Conservation (phyloP, 2,113 vertebrate genomes). For the Pseudorasbora parva region DNA sequence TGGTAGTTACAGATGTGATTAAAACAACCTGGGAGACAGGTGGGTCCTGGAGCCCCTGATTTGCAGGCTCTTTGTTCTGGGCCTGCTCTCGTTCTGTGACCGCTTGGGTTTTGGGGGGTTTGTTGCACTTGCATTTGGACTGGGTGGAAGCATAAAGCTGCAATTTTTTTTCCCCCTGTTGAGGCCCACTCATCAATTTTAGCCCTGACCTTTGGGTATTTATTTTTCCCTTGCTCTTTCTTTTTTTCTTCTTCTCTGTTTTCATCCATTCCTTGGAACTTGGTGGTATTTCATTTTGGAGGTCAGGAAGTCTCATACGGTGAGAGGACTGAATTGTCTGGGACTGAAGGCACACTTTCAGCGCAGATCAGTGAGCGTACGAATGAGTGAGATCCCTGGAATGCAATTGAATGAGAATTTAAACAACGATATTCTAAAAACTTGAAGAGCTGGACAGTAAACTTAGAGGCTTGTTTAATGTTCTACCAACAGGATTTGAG, state of each 20-base stretch:
- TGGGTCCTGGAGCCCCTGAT: conserved; percentile 50
- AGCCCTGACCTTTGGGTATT: conserved; percentile 53
- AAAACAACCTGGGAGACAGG: conserved; percentile 58
- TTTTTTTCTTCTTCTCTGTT: conserved; percentile 32
- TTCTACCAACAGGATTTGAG: conserved; percentile 67
- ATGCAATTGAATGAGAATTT: conserved; percentile 36
- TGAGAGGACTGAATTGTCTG: conserved; percentile 31
- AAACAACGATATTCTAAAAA: conserved; percentile 3
- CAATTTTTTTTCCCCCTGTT: background rate
- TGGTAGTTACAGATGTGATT: conserved; percentile 58
- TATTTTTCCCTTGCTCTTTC: conserved; percentile 32
- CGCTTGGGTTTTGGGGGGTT: conserved; percentile 34
- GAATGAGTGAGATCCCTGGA: conserved; percentile 39
- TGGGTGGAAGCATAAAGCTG: conserved; percentile 18
- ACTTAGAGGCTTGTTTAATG: conserved; percentile 70
- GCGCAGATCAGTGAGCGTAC: background rate
- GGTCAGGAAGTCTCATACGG: conserved; percentile 42
- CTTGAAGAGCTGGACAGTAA: conserved; percentile 68
- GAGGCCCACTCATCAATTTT: conserved; percentile 24
- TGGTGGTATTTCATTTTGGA: conserved; percentile 46
- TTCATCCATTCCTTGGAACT: background rate
- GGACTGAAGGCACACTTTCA: conserved; percentile 17
- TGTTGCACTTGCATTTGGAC: conserved; percentile 1
- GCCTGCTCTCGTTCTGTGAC: conserved; percentile 18
- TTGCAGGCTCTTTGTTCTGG: conserved; percentile 52